Percentiles rank a stretch among this genome's conserved stretches.
These are phyloP conservation scores for Cherax quadricarinatus DNA, from an alignment of 1,140 invertebrate species.

Conservation along the genomic window DNA sequence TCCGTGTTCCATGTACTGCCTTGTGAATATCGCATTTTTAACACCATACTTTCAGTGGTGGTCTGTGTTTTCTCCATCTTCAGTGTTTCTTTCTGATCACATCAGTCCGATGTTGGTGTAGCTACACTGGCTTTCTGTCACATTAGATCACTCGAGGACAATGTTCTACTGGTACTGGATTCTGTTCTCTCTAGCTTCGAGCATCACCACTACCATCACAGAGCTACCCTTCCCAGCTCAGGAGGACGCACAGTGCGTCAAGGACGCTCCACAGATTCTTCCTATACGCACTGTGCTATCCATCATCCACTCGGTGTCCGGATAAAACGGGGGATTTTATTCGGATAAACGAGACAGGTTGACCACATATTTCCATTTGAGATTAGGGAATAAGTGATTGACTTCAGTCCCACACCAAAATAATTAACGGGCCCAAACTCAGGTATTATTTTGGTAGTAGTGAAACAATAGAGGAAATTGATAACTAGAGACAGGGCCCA, in stretches of 20 bases:
- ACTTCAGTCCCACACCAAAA: not conserved
- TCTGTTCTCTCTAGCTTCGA: too few species aligned
- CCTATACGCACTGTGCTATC: not conserved
- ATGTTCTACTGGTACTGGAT: too few species aligned
- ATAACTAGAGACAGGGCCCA: not conserved
- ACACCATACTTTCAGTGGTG: too few species aligned
- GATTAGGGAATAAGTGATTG: slow-evolving; percentile 1
- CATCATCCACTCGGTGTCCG: slow-evolving; percentile 16
- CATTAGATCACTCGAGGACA: too few species aligned
- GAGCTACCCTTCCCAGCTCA: too few species aligned
- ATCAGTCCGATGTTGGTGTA: too few species aligned
- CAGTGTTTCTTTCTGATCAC: too few species aligned
- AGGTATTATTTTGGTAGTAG: not conserved
- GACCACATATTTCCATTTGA: not conserved
- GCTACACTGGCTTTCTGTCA: too few species aligned
- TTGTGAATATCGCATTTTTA: too few species aligned
- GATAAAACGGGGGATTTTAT: slow-evolving; percentile 48
- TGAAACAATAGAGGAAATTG: slow-evolving; percentile 2
- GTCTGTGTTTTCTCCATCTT: too few species aligned
- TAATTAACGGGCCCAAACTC: not conserved
- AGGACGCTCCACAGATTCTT: not conserved
- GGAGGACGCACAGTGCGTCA: not conserved
- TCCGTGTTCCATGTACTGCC: too few species aligned
- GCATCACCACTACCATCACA: too few species aligned
- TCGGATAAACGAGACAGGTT: slow-evolving; percentile 5